phyloP scores from a whole-genome alignment of 2,797 vertebrate genomes.

The Crenichthys baileyi region DNA sequence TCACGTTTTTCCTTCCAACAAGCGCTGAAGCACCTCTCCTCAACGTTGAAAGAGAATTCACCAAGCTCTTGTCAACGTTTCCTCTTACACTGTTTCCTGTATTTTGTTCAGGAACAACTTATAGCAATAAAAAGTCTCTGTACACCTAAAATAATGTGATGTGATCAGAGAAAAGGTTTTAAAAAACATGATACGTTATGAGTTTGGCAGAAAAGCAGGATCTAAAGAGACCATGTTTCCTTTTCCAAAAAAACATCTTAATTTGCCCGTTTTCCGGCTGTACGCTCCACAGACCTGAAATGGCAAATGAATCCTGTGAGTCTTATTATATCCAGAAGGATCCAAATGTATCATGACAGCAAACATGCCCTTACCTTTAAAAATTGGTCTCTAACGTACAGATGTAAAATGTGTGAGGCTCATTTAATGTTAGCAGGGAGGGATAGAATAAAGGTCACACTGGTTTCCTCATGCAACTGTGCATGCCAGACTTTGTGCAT shows the following conservation, averaged over 20 bases:
- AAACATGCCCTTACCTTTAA: conserved; percentile 20
- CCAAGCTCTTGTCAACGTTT: not conserved
- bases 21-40: not conserved
- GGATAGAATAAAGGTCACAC: conserved; percentile 33
- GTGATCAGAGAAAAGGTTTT: conserved; percentile 66
- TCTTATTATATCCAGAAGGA: conserved; percentile 60
- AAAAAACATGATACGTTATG: conserved; percentile 55
- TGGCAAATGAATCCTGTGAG: conserved; percentile 40
- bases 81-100: not conserved
- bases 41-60: not conserved
- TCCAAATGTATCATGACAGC: conserved; percentile 31
- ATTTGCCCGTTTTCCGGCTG: conserved; percentile 35
- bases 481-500: conserved; percentile 15
- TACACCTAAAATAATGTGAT: conserved; percentile 35
- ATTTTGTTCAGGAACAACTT: not conserved
- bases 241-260: conserved; percentile 64
- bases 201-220: conserved; percentile 55
- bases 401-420: conserved; percentile 17
- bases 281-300: conserved; percentile 4
- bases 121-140: not conserved
- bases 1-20: not conserved
- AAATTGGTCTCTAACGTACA: conserved; percentile 24
- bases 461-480: conserved; percentile 31
- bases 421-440: conserved; percentile 29
- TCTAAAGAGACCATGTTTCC: conserved; percentile 73